phyloP scores from a whole-genome alignment of 2,797 vertebrate species.

The Phalloptychus januarius region DNA sequence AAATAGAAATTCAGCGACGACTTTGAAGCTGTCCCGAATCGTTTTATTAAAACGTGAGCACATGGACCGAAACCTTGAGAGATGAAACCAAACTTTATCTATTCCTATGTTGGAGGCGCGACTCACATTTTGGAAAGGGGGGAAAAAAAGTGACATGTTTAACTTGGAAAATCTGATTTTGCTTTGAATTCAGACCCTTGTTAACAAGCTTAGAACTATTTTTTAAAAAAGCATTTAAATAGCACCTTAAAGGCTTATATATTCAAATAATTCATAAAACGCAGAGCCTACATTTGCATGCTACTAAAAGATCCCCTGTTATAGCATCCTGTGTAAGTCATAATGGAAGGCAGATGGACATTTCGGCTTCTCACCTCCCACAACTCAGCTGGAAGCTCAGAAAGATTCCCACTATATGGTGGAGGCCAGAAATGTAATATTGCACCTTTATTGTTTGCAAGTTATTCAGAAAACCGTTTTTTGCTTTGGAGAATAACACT shows the following conservation, averaged over 20 bases:
- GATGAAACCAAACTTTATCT: constrained; percentile 2
- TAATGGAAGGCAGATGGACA: not conserved
- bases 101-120: not conserved
- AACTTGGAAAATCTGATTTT: not conserved
- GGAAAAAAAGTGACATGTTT: not conserved
- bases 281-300: not conserved
- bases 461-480: not conserved
- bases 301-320: not conserved
- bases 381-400: not conserved
- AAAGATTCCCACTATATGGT: not conserved
- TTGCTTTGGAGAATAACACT: not conserved
- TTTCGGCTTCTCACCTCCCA: not conserved
- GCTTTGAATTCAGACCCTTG: not conserved
- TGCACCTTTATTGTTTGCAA: not conserved
- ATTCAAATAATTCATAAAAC: not conserved
- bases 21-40: constrained; percentile 8
- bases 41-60: not conserved
- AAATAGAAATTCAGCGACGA: constrained; percentile 4
- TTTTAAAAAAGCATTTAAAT: not conserved
- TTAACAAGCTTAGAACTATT: not conserved
- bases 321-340: not conserved
- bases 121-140: constrained; percentile 5
- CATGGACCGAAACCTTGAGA: not conserved
- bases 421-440: not conserved
- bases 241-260: not conserved